Base-by-base conservation (phyloP, 2,113 vertebrate genomes). In the Rutilus rutilus region DNA sequence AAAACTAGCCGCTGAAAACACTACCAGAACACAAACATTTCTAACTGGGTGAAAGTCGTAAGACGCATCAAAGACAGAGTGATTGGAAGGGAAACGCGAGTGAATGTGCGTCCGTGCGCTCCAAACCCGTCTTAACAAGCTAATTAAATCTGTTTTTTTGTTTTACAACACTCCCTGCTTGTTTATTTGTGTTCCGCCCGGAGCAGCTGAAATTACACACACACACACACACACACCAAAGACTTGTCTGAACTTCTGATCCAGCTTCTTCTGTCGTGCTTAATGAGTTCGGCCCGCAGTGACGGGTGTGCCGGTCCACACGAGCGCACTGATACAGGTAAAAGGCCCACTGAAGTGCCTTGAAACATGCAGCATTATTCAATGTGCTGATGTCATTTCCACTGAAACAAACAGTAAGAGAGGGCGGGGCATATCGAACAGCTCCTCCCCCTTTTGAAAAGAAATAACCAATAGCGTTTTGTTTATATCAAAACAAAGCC, bases 221-320 rank as follows among this genome's bases (percentile, higher is more conserved):
- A 42, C 8, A 42, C 39, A 39, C 39, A 39, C 39, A 93, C 90
- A 91, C 89, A 87, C 87, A 92, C 89, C 91, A 90, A 91, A 93
- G 92, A 91, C 92, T 91, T 82, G 92, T 90, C 91, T 94, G 91
- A 94, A 94, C 92, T 92, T 92, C 90, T 90, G 91, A 93, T 92
- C 91, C 92, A 91, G 93, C 92, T 36, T 73, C 10, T 73, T 36
- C 65, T 8, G 8, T 90, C 5, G 86, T 83, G 78, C 76, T 77
- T 80, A 57, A 78, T 87, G 82, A 91, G 27, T 82, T 90, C 8
- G 6, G 42, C 54, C 27, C 25, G 0, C 6, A 2, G 45, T 77
- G 47, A 33, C 6, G n/a, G 30, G 1, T 19, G 6, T 0, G 19
- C 19, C 54, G 19, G 54, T 57, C 54, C 6, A 5, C 6, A 23